A percentile compares a stretch with the other conserved stretches of the same genome.
Conservation (phyloP, 2,113 vertebrate species). For the Myotis brandtii region DNA sequence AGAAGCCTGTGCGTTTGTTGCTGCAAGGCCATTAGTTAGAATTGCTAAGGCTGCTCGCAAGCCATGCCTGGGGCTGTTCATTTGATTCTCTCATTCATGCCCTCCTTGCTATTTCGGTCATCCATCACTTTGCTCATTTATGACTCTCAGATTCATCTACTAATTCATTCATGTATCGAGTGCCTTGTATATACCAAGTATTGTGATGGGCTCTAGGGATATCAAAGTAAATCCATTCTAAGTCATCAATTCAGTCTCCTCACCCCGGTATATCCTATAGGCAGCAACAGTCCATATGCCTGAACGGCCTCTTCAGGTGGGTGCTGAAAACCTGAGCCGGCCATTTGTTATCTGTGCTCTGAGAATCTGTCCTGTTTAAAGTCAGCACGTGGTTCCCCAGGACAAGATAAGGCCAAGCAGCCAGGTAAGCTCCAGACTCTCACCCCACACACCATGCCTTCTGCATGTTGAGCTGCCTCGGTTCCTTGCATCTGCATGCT, state of each 20-base stretch:
- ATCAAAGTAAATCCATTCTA: not conserved
- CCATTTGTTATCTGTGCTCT: constrained; percentile 1
- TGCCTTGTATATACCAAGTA: not conserved
- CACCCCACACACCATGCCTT: not conserved
- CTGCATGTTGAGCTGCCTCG: not conserved
- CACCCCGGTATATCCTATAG: not conserved
- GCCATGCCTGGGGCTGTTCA: not conserved
- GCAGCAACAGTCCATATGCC: not conserved
- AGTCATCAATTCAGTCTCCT: not conserved
- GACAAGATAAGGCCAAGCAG: not conserved
- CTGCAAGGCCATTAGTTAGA: not conserved
- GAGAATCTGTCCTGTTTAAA: not conserved
- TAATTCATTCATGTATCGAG: not conserved
- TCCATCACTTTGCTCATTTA: not conserved
- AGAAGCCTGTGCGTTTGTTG: not conserved
- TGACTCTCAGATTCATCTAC: not conserved
- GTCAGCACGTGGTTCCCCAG: not conserved
- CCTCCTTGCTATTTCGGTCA: not conserved
- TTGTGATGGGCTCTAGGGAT: not conserved
- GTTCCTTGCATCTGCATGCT: not conserved
- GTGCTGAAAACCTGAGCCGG: not conserved
- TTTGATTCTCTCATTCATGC: not conserved
- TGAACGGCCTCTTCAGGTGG: not conserved
- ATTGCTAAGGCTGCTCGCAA: not conserved
- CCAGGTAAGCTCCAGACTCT: not conserved